Evolutionary conservation across 2,888 invertebrate genomes (phyloP).

Genomic region (Orthosia gracilis): DNA sequence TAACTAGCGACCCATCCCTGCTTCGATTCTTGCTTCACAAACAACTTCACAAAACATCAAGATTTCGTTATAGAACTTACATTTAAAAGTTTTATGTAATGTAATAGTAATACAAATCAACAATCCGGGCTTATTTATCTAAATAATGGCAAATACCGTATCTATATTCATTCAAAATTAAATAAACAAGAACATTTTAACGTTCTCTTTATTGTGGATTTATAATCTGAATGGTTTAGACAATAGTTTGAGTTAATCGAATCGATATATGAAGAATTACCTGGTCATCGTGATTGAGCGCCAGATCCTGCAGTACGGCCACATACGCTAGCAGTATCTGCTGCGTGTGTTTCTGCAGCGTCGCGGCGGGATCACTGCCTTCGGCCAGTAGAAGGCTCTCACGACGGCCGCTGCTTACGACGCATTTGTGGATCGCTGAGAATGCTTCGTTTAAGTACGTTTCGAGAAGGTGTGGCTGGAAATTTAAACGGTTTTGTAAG

Average conservation of each 20-base stretch:
- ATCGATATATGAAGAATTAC: conserved; percentile 68
- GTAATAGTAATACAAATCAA: too few relatives aligned
- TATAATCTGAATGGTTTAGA: too few relatives aligned
- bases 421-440: conserved; percentile 86
- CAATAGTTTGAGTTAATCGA: too few relatives aligned
- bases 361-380: conserved; percentile 76
- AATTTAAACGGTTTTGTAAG: neutral
- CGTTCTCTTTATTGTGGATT: conserved; percentile 69
- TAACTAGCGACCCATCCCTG: too few relatives aligned
- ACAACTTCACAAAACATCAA: too few relatives aligned
- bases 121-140: too few relatives aligned
- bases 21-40: too few relatives aligned
- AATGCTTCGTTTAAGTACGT: conserved; percentile 83
- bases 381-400: conserved; percentile 86
- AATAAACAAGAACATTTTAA: too few relatives aligned
- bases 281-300: conserved; percentile 91
- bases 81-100: too few relatives aligned
- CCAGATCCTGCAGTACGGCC: conserved; percentile 91
- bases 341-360: conserved; percentile 88
- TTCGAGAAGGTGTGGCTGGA: conserved; percentile 84
- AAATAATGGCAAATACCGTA: too few relatives aligned
- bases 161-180: too few relatives aligned
- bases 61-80: too few relatives aligned
- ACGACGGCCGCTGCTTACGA: conserved; percentile 79
- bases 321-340: conserved; percentile 92